Conservation (phyloP, 2,797 vertebrate genomes). For the Clarias fuscus region DNA sequence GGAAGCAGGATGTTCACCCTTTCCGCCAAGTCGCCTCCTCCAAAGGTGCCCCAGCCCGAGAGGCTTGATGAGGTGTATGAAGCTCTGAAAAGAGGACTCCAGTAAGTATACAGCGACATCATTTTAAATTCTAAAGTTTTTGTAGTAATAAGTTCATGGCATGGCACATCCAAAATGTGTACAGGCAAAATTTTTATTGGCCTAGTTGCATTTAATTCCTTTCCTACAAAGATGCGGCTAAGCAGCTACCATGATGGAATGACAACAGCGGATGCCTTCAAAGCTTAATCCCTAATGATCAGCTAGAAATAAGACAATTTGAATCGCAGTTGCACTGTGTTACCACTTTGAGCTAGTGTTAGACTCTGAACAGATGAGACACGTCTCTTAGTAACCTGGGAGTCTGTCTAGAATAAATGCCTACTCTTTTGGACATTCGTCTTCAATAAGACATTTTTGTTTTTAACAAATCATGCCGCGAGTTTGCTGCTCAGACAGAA, state of each 20-base stretch:
- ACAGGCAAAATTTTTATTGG: not conserved
- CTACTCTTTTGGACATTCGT: not conserved
- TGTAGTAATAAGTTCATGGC: not conserved
- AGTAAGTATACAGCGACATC: constrained; percentile 62
- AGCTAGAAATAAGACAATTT: not conserved
- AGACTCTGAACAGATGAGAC: not conserved
- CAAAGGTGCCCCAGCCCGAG: constrained; percentile 93
- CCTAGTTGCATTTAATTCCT: not conserved
- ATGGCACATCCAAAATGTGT: not conserved
- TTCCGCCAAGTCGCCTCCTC: constrained; percentile 85
- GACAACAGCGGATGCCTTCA: not conserved
- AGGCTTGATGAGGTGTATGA: constrained; percentile 89
- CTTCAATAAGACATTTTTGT: not conserved
- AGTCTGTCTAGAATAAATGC: not conserved
- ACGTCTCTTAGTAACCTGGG: not conserved
- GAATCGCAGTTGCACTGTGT: not conserved
- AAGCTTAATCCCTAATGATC: not conserved
- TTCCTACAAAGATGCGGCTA: not conserved
- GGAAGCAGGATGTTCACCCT: constrained; percentile 93
- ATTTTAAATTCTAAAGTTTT: not conserved
- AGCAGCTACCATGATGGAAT: not conserved
- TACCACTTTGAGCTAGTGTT: not conserved
- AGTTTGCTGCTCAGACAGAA: not conserved
- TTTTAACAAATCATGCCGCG: not conserved
- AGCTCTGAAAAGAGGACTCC: constrained; percentile 86